Evolutionary conservation across 30 jellyfish, hydroid and myxozoan genomes (phyloP), one percentile per base, ranked within the genome.

Genomic region (Hydractinia echinata): DNA sequence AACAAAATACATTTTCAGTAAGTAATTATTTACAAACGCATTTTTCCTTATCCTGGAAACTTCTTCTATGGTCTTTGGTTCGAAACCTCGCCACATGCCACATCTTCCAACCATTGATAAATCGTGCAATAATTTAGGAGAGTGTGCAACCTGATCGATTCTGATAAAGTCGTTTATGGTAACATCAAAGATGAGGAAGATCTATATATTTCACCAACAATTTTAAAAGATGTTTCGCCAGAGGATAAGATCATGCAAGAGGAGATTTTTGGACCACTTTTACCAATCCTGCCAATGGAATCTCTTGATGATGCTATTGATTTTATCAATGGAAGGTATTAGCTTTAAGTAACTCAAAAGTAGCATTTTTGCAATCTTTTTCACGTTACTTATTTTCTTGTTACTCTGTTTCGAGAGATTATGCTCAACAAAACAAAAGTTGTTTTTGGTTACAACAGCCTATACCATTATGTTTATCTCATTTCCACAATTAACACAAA

Each of bases 181-280:
- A 95, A 95, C 9, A 94, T 88, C 51, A 49, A 51, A 21, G 97
- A 89, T 61, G 96, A 81, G 52, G 85, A 77, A 13, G 86, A 81
- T 61, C 77, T 55, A 5, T 88, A 86, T 81, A 88, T 94, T 55
- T 61, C 97, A 55, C 99, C 99, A 51, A 94, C 99, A 10, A 76
- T 94, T 54, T 66, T 94, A 89, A 86, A 80, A n/a, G 84, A 70
- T 66, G 95, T 94, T 39, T 76, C 79, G 54, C 71, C 81, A 6
- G 90, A 84, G 7, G 99, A 94, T 55, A 70, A 81, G 7, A 82
- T 94, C 49, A 94, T 94, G 97, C 81, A 85, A 69, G 99, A 89
- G 55, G 97, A 94, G 86, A 94, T 94, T 8, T 94, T 94, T 77
- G 99, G 99, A 77, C 99, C 99, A 7, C 7, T 94, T 71, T 89